Conservation (phyloP, 2,888 invertebrate species). For the Rhagonycha fulva region DNA sequence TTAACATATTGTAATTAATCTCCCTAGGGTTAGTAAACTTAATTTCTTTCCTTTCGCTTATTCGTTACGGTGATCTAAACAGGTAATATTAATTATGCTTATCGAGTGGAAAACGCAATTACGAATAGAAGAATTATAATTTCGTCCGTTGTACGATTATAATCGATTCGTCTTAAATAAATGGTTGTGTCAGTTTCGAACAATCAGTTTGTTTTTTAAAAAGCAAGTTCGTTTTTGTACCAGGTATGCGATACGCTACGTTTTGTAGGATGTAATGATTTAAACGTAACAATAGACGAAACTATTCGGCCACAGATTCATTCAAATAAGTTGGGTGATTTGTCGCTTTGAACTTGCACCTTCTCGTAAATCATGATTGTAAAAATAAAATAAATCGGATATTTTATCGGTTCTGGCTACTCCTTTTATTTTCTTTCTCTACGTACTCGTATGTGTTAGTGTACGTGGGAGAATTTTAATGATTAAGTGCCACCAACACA, state of each 20-base stretch:
- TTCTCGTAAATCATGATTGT: not conserved
- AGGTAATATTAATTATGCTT: not conserved
- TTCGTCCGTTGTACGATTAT: not conserved
- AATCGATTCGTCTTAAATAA: slow-evolving; percentile 11
- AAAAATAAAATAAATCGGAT: not conserved
- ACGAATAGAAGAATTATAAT: not conserved
- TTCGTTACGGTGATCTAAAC: not conserved
- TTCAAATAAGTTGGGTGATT: slow-evolving; percentile 33
- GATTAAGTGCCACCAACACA: not conserved
- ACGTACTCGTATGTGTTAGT: not conserved
- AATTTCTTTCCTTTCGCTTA: not conserved
- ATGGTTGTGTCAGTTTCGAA: not conserved
- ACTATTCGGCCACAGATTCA: slow-evolving; percentile 30
- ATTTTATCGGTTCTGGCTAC: not conserved
- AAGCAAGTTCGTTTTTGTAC: not conserved
- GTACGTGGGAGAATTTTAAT: not conserved
- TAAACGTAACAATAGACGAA: slow-evolving; percentile 30
- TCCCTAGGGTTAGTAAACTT: not conserved
- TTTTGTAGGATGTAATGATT: slow-evolving; percentile 10
- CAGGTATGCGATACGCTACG: not conserved
- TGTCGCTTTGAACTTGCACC: slow-evolving; percentile 27
- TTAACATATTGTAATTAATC: not conserved
- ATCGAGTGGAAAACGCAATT: not conserved
- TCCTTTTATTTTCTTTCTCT: not conserved
- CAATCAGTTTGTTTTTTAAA: not conserved